These are phyloP conservation scores for Astreopora myriophthalma DNA, from an alignment of 64 coral and sea anemone species.

Conservation along the genomic window DNA sequence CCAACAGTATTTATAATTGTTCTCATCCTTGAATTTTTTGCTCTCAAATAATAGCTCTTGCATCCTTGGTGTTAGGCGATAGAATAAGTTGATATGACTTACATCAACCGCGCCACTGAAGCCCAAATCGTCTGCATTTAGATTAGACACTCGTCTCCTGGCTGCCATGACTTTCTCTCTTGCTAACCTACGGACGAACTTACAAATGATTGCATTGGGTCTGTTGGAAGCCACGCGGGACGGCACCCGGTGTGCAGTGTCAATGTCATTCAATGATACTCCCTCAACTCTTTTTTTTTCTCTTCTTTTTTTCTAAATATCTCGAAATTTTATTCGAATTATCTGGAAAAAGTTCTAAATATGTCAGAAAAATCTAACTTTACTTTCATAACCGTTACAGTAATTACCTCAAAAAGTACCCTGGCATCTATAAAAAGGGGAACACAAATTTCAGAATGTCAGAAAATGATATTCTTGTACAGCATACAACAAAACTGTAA, in stretches of 20 bases:
- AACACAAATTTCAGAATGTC: no score
- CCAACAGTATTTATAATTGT: not conserved
- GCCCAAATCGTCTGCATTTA: constrained; percentile 9
- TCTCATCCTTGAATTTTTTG: not conserved
- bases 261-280: not conserved
- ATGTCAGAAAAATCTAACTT: no score
- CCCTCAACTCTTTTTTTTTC: not conserved
- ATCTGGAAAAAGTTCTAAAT: no score
- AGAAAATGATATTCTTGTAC: no score
- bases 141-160: not conserved
- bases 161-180: constrained; percentile 10
- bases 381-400: no score
- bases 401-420: no score
- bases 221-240: not conserved
- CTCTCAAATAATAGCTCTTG: no score
- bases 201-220: not conserved
- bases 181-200: not conserved
- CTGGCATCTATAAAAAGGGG: no score
- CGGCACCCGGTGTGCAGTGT: not conserved
- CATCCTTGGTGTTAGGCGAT: not conserved
- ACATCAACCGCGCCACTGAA: not conserved
- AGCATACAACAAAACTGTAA: no score
- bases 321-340: no score
- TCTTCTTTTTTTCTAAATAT: no score
- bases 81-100: not conserved